phyloP scores from a whole-genome alignment of 2,797 vertebrate species.

The Carduelis carduelis region DNA sequence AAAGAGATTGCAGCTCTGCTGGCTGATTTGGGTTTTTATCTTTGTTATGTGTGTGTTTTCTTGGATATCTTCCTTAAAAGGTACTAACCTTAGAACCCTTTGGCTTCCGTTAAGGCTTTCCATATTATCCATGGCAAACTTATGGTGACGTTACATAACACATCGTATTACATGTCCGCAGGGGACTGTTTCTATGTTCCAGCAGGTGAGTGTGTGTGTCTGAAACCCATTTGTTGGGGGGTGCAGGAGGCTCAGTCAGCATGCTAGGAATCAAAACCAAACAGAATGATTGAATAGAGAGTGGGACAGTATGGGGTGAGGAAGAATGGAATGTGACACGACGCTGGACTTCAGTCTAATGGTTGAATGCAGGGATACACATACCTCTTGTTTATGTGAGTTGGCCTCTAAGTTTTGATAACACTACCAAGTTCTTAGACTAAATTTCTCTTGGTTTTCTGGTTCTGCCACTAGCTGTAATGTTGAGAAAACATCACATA shows the following conservation, averaged over 20 bases:
- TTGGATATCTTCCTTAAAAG: neutral
- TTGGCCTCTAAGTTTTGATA: neutral
- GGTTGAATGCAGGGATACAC: neutral
- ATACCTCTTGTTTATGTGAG: neutral
- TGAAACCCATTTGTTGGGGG: neutral
- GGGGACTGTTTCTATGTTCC: slow-evolving; percentile 78
- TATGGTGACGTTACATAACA: slow-evolving; percentile 68
- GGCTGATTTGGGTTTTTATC: neutral
- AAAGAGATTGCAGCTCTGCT: neutral
- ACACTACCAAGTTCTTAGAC: neutral
- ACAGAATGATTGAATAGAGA: neutral
- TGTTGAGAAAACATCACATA: neutral
- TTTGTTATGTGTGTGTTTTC: neutral
- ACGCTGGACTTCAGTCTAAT: fast-evolving
- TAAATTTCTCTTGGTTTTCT: neutral
- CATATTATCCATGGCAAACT: slow-evolving; percentile 66
- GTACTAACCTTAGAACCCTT: neutral
- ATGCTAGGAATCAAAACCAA: neutral
- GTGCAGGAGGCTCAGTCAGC: neutral
- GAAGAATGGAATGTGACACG: neutral
- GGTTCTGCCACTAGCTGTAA: neutral
- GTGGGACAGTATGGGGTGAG: neutral
- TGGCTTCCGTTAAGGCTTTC: slow-evolving; percentile 69
- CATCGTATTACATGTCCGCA: slow-evolving; percentile 55
- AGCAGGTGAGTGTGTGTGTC: slow-evolving; percentile 60